phyloP scores from a whole-genome alignment of 2,113 vertebrate genomes.

The Elachura formosa region DNA sequence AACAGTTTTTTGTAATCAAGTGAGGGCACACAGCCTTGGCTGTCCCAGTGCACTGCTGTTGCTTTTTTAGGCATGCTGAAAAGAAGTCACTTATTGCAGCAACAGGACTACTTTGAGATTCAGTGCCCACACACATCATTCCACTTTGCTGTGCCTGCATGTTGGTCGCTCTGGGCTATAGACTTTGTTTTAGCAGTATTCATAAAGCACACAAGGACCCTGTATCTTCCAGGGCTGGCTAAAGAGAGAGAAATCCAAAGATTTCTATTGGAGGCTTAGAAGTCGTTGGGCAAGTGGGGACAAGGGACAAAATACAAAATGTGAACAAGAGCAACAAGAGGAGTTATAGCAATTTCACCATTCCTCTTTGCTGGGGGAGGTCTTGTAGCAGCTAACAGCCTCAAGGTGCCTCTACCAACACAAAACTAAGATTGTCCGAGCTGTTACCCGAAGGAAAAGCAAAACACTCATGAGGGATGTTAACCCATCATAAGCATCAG shows the following conservation, averaged over 20 bases:
- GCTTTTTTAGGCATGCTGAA: conserved; percentile 18
- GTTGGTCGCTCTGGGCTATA: not conserved
- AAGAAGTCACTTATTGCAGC: conserved; percentile 5
- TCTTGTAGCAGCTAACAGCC: not conserved
- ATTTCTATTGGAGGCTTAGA: not conserved
- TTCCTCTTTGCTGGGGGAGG: not conserved
- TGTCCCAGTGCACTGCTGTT: not conserved
- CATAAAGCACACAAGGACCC: not conserved
- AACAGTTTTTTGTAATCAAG: conserved; percentile 16
- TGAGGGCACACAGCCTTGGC: not conserved
- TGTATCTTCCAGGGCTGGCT: not conserved
- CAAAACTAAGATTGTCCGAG: not conserved
- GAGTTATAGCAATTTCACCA: not conserved
- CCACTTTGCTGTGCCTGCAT: not conserved
- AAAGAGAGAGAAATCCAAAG: not conserved
- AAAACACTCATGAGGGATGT: fast-evolving
- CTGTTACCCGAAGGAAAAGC: not conserved
- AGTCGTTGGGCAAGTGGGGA: not conserved
- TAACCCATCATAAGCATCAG: not conserved
- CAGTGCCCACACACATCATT: not conserved
- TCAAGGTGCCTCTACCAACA: not conserved
- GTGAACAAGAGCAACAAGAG: fast-evolving
- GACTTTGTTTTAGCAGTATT: not conserved
- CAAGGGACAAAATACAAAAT: not conserved
- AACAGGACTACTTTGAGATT: not conserved